Conservation (phyloP, 2,888 invertebrate genomes). For the Tenthredo amoena region DNA sequence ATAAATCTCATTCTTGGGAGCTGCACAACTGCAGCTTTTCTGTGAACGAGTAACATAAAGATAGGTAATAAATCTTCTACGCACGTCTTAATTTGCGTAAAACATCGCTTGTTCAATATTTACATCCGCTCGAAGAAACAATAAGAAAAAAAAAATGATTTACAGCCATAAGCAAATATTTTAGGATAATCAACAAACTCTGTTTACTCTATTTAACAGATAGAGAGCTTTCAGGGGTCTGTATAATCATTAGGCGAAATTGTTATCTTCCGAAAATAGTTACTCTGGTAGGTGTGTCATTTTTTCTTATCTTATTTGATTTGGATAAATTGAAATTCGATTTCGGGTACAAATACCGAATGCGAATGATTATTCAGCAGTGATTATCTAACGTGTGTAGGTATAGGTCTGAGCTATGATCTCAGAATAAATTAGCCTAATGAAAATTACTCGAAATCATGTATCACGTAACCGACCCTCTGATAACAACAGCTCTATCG, state of each 20-base stretch:
- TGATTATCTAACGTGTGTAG: background rate
- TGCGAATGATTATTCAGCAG: background rate
- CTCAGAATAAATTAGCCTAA: background rate
- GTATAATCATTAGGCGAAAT: background rate
- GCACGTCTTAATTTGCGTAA: background rate
- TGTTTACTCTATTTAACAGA: background rate
- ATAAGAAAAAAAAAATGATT: background rate
- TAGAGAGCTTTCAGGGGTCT: background rate
- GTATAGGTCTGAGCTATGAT: background rate
- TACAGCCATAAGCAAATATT: background rate
- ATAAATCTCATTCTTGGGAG: background rate
- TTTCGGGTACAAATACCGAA: background rate
- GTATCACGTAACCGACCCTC: background rate
- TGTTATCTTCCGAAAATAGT: background rate
- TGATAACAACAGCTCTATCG: background rate
- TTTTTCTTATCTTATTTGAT: background rate
- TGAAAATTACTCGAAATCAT: background rate
- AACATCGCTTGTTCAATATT: background rate
- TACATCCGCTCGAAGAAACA: background rate
- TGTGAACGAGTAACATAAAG: background rate
- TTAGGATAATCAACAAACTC: background rate
- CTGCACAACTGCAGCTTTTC: background rate
- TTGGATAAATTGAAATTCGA: background rate
- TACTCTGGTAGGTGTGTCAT: background rate
- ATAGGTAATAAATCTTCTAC: background rate